Evolutionary conservation across 2,888 invertebrate genomes (phyloP), one percentile per base, ranked within the genome.

Genomic region (Cynaeus angustus): DNA sequence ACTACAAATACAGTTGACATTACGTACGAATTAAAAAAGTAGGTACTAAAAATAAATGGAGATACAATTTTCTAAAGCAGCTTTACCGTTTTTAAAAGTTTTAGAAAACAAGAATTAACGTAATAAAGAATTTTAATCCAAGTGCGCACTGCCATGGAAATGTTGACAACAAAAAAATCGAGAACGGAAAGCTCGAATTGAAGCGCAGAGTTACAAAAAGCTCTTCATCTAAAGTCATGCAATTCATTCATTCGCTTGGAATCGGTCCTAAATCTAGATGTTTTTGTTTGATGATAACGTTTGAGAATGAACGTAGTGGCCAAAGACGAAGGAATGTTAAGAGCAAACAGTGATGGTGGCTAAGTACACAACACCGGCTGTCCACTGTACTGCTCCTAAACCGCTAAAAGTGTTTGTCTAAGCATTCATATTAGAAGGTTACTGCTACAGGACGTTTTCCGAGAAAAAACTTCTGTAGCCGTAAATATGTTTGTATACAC

Each of bases 331-430:
- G 79, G 81, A 81, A 81, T 81, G 80, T 74, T 70, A 71, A 78
- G 75, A 74, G 75, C 77, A 80, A 81, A 81, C 78, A 81, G 72
- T 71, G 75, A 77, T 78, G 77, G 81, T 80, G 79, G 80, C 74
- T 78, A 69, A 74, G 79, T 79, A 81, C 80, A 81, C 76, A 77
- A 77, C 78, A 78, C 74, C 75, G 79, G 77, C 77, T 80, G 80
- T 80, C 77, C 79, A 78, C 81, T 81, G 43, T 67, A 62, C 76
- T 78, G 80, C 81, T 81, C 77, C 80, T 80, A 82, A 82, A 80
- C 82, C 82, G 81, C 82, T 83, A 83, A 82, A 82, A 82, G 82
- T 83, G 82, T 83, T 83, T 83, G 80, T 79, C 79, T 80, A 82
- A 78, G 80, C 81, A 80, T 82, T 81, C 81, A 79, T 79, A 79